Evolutionary conservation across 2,797 vertebrate species (phyloP), one percentile per base, ranked within the genome.

Genomic region (Mus caroli): DNA sequence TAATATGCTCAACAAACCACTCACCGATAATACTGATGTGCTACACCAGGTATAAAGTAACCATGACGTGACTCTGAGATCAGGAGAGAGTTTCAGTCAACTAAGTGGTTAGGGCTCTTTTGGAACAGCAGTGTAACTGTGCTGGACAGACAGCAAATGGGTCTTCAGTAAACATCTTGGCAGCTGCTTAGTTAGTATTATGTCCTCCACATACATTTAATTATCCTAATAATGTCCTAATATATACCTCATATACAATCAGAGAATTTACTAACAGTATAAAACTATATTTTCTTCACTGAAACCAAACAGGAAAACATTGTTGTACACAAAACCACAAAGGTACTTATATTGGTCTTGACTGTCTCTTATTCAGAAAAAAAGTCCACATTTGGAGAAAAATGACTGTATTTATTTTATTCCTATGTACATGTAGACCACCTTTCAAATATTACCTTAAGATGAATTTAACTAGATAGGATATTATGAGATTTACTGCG

Each of bases 361-460:
- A 85, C 86, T 93, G 77, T 54, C 90, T 24, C 69, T 94, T 93
- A 80, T 88, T 91, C 37, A 76, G 90, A 77, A 96, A 79, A 92
- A 95, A 86, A 78, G 34, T 91, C 52, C 73, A 78, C 28, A 90
- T 97, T 95, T 76, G 89, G 64, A 95, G 24, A 71, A 94, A 96
- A 87, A 96, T 46, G 0, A 52, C 43, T n/a, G 15, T 95, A 7
- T 19, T 96, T 92, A 64, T 86, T 97, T 52, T 24, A 94, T 90
- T 69, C 22, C 6, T 95, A 2, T 88, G 17, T 50, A 62, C 56
- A 56, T 92, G 71, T 89, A 52, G 92, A 93, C 78, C 79, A 12
- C 64, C 95, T 94, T 60, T 97, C 17, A 86, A 89, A 96, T 88
- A 60, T 78, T 91, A n/a, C 69, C 89, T 94, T 97, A 78, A 95